Percentiles rank a stretch among this genome's conserved stretches.
Conservation (phyloP, 2,888 invertebrate species). For the Tenthredo amoena region DNA sequence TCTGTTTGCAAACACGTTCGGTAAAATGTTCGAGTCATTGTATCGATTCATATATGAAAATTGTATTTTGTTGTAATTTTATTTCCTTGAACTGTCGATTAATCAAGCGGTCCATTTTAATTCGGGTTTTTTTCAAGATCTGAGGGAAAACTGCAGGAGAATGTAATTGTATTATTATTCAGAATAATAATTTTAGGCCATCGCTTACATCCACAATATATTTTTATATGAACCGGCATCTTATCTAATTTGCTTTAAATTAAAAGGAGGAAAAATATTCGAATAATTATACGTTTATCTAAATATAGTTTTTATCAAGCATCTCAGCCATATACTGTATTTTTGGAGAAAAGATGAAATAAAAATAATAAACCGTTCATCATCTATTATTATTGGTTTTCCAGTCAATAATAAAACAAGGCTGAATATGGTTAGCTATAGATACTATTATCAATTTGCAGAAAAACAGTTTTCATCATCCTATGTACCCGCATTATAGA, state of each 20-base stretch:
- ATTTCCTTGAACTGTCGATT: background rate
- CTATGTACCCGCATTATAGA: background rate
- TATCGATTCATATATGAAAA: background rate
- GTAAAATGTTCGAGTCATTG: background rate
- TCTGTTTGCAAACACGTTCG: background rate
- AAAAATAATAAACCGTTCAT: no score
- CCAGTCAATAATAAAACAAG: no score
- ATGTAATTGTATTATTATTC: background rate
- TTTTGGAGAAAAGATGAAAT: no score
- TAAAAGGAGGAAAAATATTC: background rate
- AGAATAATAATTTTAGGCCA: background rate
- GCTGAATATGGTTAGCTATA: no score
- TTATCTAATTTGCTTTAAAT: background rate
- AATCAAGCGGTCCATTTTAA: no score
- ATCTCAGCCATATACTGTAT: no score
- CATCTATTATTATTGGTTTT: no score
- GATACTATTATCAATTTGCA: no score
- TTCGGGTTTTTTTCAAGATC: background rate
- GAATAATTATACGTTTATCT: background rate
- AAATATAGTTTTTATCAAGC: background rate
- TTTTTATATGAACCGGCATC: background rate
- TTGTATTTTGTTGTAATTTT: background rate
- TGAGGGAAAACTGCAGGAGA: background rate
- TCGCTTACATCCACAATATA: background rate
- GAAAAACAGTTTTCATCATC: background rate